Conservation (phyloP, 2,888 invertebrate species). For the Slavum lentiscoides region DNA sequence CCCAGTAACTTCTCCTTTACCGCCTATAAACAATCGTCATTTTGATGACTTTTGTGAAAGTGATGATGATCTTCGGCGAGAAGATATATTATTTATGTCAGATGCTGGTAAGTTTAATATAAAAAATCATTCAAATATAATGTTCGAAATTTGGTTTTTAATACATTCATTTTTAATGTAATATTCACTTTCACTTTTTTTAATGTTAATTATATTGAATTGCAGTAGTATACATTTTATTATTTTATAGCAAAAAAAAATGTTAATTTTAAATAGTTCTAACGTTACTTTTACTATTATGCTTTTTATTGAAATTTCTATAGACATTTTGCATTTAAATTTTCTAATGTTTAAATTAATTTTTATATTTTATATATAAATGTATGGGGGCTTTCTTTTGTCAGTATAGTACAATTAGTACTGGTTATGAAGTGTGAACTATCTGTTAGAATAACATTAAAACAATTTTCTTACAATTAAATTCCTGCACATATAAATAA, state of each 20-base stretch:
- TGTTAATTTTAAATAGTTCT: background rate
- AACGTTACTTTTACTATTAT: too few species aligned
- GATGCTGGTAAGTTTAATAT: constrained; percentile 67
- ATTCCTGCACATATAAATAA: background rate
- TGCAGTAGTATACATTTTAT: too few species aligned
- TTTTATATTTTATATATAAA: background rate
- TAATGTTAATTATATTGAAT: too few species aligned
- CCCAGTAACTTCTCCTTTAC: constrained; percentile 66
- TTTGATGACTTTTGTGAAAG: constrained; percentile 84
- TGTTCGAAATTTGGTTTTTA: background rate
- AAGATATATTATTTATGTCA: constrained; percentile 80
- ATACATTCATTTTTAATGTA: background rate
- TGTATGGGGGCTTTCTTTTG: background rate
- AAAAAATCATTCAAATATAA: background rate
- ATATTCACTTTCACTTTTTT: too few species aligned
- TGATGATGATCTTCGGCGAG: constrained; percentile 84
- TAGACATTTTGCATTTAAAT: too few species aligned
- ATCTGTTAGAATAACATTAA: background rate
- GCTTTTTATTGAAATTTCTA: too few species aligned
- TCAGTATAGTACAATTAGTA: background rate
- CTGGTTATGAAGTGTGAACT: background rate
- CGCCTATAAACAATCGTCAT: constrained; percentile 60
- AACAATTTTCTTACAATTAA: too few species aligned
- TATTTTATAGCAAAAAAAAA: background rate
- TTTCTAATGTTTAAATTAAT: too few species aligned